Conservation (phyloP, 2,113 vertebrate genomes). For the Takifugu bimaculatus region DNA sequence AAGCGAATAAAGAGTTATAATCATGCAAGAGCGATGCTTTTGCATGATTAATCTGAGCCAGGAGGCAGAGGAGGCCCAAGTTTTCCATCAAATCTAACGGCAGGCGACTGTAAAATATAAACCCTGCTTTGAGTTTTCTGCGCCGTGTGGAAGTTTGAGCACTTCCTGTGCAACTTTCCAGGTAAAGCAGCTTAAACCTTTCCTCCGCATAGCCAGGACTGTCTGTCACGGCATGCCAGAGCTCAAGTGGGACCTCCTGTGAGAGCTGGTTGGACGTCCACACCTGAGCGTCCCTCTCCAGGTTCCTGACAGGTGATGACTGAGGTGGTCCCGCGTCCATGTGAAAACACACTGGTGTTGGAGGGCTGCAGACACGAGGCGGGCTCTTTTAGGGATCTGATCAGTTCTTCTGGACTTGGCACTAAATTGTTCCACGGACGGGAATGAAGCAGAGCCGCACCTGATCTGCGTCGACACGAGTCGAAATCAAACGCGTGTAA, state of each 20-base stretch:
- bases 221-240: constrained; percentile 62
- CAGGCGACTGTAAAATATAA: not conserved
- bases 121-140: not conserved
- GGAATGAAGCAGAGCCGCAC: constrained; percentile 36
- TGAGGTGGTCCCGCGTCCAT: too few relatives aligned
- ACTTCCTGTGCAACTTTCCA: not conserved
- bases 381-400: constrained; percentile 29
- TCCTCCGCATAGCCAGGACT: constrained; percentile 42
- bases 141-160: constrained; percentile 52
- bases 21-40: constrained; percentile 13
- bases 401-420: constrained; percentile 36
- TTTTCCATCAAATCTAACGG: constrained; percentile 4
- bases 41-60: constrained; percentile 37
- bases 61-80: constrained; percentile 9
- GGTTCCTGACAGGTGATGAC: constrained; percentile 38
- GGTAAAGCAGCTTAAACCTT: constrained; percentile 38
- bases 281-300: constrained; percentile 37
- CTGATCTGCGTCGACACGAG: constrained; percentile 39
- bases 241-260: constrained; percentile 54
- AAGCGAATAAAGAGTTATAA: constrained; percentile 17
- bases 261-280: constrained; percentile 41
- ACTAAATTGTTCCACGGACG: constrained; percentile 40
- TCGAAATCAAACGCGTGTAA: constrained; percentile 47
- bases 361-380: not conserved
- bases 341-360: too few relatives aligned